A percentile compares a stretch with the other conserved stretches of the same genome.
Evolutionary conservation across 2,113 vertebrate genomes (phyloP).

Genomic region (Pelobates fuscus): DNA sequence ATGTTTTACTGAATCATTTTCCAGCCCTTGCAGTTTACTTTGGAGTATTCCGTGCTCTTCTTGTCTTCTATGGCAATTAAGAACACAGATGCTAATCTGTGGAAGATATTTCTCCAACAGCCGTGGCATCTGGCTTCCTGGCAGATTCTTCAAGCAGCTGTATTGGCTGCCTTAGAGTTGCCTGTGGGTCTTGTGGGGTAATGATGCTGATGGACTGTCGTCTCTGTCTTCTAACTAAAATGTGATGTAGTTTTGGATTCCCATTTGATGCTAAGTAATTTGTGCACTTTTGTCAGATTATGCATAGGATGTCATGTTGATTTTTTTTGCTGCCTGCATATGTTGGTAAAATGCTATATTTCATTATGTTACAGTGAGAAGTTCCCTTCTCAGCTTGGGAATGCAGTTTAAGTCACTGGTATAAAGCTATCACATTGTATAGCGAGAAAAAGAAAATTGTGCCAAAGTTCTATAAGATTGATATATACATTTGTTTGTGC

Average conservation of each 20-base stretch:
- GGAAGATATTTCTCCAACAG: constrained; percentile 42
- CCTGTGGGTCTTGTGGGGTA: constrained; percentile 47
- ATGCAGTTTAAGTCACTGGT: constrained; percentile 36
- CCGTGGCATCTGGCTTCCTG: constrained; percentile 49
- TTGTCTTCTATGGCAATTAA: constrained; percentile 48
- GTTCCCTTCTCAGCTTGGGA: constrained; percentile 47
- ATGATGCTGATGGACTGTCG: constrained; percentile 50
- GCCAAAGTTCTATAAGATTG: no score
- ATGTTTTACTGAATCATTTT: neutral
- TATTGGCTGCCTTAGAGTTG: constrained; percentile 51
- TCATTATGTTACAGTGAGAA: constrained; percentile 53
- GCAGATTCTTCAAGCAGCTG: constrained; percentile 51
- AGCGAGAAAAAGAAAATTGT: no score
- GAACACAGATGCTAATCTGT: constrained; percentile 55
- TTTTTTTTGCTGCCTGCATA: constrained; percentile 44
- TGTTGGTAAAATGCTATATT: constrained; percentile 34
- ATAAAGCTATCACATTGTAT: constrained; percentile 17
- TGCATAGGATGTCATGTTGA: constrained; percentile 34
- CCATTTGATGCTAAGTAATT: constrained; percentile 56
- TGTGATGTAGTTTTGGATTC: constrained; percentile 53
- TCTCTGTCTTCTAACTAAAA: constrained; percentile 44
- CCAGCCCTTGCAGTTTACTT: constrained; percentile 6
- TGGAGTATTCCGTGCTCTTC: neutral
- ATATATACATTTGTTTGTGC: no score
- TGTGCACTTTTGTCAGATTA: constrained; percentile 51